phyloP scores from a whole-genome alignment of 30 jellyfish, hydroid and myxozoan genomes.

The Turritopsis rubra region DNA sequence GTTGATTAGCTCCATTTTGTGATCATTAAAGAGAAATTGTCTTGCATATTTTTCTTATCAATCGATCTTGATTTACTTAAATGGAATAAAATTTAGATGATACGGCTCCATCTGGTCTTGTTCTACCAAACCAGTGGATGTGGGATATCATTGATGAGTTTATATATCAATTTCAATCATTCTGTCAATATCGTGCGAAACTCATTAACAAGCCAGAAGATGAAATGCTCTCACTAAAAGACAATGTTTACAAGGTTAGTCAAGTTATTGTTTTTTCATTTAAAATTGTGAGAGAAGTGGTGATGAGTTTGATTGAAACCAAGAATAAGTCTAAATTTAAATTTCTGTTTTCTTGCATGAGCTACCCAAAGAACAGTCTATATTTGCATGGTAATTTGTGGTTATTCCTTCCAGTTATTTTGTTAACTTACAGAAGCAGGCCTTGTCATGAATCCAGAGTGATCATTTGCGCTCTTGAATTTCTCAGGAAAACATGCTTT shows the following conservation, averaged over 20 bases:
- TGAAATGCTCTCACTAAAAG: slow-evolving; percentile 55
- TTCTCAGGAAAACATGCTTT: too few relatives aligned
- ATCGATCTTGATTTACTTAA: neutral
- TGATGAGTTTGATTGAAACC: neutral
- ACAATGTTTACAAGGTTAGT: slow-evolving; percentile 60
- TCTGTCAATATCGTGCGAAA: slow-evolving; percentile 73
- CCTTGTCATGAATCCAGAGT: too few relatives aligned
- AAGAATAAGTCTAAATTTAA: neutral
- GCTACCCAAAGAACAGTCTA: neutral
- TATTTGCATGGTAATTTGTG: too few relatives aligned
- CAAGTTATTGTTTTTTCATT: neutral
- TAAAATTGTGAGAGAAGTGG: neutral
- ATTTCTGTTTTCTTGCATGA: neutral
- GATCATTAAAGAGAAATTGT: too few relatives aligned
- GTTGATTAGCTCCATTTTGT: too few relatives aligned
- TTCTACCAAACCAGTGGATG: slow-evolving; percentile 92
- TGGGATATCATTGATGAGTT: slow-evolving; percentile 97
- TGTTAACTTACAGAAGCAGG: too few relatives aligned
- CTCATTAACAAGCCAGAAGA: slow-evolving; percentile 80
- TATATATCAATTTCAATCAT: slow-evolving; percentile 85
- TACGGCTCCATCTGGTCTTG: slow-evolving; percentile 76
- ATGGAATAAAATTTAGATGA: slow-evolving; percentile 73
- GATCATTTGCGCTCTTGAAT: too few relatives aligned
- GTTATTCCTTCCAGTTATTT: too few relatives aligned
- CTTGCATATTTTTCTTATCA: too few relatives aligned